A percentile compares a stretch with the other conserved stretches of the same genome.
phyloP scores from a whole-genome alignment of 2,113 vertebrate species.

The Cavia porcellus region DNA sequence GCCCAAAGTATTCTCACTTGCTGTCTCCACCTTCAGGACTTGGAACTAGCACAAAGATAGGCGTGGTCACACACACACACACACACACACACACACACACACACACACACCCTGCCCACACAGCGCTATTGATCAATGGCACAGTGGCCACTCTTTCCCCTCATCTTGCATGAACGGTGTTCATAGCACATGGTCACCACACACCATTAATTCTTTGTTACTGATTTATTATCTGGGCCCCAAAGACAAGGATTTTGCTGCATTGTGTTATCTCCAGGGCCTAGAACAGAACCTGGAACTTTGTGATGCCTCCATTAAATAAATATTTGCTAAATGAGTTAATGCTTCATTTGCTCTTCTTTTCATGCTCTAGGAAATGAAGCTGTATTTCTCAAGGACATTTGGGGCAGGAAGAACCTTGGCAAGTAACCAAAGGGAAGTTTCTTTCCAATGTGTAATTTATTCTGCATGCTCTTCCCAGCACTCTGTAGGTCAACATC shows the following conservation, averaged over 20 bases:
- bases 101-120: background rate
- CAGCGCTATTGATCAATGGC: background rate
- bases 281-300: background rate
- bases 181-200: too few relatives aligned
- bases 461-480: background rate
- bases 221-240: background rate
- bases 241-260: background rate
- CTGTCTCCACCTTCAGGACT: background rate
- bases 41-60: background rate
- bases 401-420: background rate
- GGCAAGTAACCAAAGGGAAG: background rate
- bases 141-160: background rate
- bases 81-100: too few relatives aligned
- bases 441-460: background rate
- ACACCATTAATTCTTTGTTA: background rate
- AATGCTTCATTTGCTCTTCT: background rate
- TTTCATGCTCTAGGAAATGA: background rate
- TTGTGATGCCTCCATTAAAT: background rate
- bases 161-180: background rate
- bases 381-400: background rate
- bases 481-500: background rate
- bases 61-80: fast-evolving
- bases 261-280: background rate
- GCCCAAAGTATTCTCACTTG: background rate
- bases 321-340: background rate